phyloP scores from a whole-genome alignment of 2,888 invertebrate species.

The Myopa tessellatipennis region DNA sequence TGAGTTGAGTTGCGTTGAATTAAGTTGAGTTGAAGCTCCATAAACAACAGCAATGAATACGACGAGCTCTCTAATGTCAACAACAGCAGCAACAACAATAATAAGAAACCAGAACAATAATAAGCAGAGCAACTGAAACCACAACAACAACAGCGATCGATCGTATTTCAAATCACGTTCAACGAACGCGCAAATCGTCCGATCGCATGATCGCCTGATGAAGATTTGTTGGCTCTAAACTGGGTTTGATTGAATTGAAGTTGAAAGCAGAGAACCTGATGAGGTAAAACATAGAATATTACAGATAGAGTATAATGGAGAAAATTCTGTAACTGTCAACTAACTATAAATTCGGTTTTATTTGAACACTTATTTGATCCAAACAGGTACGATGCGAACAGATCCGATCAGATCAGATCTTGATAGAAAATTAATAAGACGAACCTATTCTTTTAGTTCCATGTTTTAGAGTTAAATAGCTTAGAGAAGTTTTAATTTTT shows the following conservation, averaged over 20 bases:
- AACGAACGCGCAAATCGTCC: conserved; percentile 22
- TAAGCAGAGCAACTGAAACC: background rate
- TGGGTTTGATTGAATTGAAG: background rate
- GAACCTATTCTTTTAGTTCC: too few species aligned
- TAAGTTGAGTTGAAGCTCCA: background rate
- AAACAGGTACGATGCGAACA: too few species aligned
- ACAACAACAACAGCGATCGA: conserved; percentile 23
- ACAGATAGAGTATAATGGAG: too few species aligned
- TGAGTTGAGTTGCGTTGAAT: too few species aligned
- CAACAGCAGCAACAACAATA: conserved; percentile 10
- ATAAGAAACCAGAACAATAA: conserved; percentile 24
- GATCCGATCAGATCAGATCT: too few species aligned
- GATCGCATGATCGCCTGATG: background rate
- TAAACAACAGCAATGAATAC: background rate
- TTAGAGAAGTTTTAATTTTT: too few species aligned
- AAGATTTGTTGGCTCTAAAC: background rate
- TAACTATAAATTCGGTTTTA: too few species aligned
- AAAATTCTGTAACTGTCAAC: too few species aligned
- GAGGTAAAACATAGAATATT: background rate
- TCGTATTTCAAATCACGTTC: conserved; percentile 37
- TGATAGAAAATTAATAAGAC: too few species aligned
- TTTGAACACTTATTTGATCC: too few species aligned
- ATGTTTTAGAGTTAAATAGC: too few species aligned
- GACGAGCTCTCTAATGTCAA: background rate
- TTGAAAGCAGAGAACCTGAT: background rate